Base-by-base conservation (phyloP, 2,797 vertebrate species). In the Pantherophis vulpinus region DNA sequence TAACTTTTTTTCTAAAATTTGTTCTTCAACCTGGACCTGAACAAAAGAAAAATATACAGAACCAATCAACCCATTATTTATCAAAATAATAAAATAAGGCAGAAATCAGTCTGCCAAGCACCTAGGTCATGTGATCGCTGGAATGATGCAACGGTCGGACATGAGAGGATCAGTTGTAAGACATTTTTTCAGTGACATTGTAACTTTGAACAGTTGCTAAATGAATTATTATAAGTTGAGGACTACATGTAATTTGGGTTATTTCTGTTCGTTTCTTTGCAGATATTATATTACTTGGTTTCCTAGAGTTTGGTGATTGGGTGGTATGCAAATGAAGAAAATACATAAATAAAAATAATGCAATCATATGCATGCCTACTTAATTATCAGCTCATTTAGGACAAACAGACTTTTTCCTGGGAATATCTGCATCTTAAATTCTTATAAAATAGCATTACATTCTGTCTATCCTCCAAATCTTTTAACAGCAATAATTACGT, bases 1-100 rank as follows among this genome's bases (percentile, higher is more conserved):
- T 92, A 98, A 95, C 94, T 90, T 96, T 96, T 96, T 97, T 95
- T 95, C 96, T 95, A 98, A 93, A 27, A 93, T 37, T 92, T 94
- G 93, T 96, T 97, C 98, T 96, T 98, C 97, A 94, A 91, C 91
- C 96, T 97, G 97, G 96, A 98, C 97, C 98, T 98, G 96, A 95
- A 97, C 97, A 91, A 96, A 93, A 60, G 61, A 58, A 25, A n/a
- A 16, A 42, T 13, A 90, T 29, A 56, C 27, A 83, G 42, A 42
- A 88, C 42, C 54, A 88, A 61, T 88, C 32, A 29, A 56, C 14
- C 11, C 51, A 16, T 6, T 29, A 20, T 42, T 88, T 86, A 42
- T 14, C 32, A 87, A 87, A 27, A 27, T 29, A 47, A 55, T 55
- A 86, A 63, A 32, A 47, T 59, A 89, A 61, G 42, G 54, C 6